Percentiles rank a stretch among this genome's conserved stretches.
Evolutionary conservation across 1,140 invertebrate genomes (phyloP).

Genomic region (Cyrtorhinus lividipennis): DNA sequence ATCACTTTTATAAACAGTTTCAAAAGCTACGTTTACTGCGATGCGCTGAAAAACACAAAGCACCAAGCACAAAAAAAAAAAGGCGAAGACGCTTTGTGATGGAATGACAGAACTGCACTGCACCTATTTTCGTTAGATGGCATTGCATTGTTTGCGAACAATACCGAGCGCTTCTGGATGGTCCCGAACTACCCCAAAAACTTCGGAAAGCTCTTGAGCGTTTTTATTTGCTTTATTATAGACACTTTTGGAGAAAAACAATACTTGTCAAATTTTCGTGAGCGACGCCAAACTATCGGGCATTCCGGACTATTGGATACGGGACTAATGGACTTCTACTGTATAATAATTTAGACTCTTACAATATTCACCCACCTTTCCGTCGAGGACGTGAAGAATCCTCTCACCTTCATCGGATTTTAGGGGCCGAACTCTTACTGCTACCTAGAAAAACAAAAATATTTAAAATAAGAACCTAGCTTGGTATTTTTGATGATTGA

Average conservation of each 20-base stretch:
- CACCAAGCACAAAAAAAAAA: background rate
- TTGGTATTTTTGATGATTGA: background rate
- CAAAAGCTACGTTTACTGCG: too few species aligned
- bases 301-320: background rate
- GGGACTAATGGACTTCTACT: background rate
- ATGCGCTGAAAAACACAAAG: too few species aligned
- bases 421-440: constrained; percentile 16
- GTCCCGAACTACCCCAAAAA: too few species aligned
- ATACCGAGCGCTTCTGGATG: too few species aligned
- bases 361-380: constrained; percentile 12
- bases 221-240: too few species aligned
- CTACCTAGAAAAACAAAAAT: constrained; percentile 15
- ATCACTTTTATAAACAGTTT: background rate
- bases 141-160: background rate
- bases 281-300: background rate
- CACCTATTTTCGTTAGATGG: background rate
- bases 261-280: too few species aligned
- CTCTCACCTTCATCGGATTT: constrained; percentile 19
- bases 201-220: too few species aligned
- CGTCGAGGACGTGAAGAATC: constrained; percentile 17
- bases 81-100: background rate
- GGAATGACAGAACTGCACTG: background rate
- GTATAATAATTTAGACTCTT: background rate
- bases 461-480: background rate
- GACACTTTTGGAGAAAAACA: too few species aligned